These are phyloP conservation scores for Lagria hirta DNA, from an alignment of 2,888 invertebrate genomes.

Conservation along the genomic window DNA sequence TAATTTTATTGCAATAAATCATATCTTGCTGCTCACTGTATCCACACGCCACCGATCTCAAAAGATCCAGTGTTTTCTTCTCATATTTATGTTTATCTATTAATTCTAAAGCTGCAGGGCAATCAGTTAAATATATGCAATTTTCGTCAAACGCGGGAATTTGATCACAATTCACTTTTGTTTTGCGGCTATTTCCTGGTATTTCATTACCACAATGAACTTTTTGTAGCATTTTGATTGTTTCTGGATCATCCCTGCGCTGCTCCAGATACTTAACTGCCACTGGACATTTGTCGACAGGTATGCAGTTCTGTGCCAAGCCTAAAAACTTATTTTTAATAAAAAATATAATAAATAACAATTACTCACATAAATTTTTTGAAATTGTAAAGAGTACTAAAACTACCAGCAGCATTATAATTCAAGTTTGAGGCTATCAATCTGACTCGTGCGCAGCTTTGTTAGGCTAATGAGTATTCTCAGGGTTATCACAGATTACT, in stretches of 20 bases:
- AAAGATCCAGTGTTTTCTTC: neutral
- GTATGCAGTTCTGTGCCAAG: neutral
- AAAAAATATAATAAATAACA: too few species aligned
- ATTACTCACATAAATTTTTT: too few species aligned
- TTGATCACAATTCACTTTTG: slow-evolving; percentile 4
- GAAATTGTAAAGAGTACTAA: too few species aligned
- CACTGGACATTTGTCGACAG: neutral
- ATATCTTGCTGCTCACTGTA: slow-evolving; percentile 4
- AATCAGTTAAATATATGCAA: slow-evolving; percentile 4
- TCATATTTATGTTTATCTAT: slow-evolving; percentile 1
- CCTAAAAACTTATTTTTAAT: too few species aligned
- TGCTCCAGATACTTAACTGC: slow-evolving; percentile 2
- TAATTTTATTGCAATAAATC: slow-evolving; percentile 2
- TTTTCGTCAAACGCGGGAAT: slow-evolving; percentile 4
- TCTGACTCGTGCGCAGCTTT: too few species aligned
- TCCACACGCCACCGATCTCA: slow-evolving; percentile 2
- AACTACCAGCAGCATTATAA: too few species aligned
- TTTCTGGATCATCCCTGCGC: slow-evolving; percentile 2
- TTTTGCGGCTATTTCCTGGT: neutral
- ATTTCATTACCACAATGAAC: slow-evolving; percentile 4
- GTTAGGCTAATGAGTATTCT: too few species aligned
- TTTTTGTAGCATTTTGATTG: neutral
- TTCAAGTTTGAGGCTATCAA: too few species aligned
- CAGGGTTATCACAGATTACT: too few species aligned
- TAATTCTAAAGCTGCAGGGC: slow-evolving; percentile 3